Evolutionary conservation across 2,797 vertebrate species (phyloP).

Genomic region (Malacoraja senta): DNA sequence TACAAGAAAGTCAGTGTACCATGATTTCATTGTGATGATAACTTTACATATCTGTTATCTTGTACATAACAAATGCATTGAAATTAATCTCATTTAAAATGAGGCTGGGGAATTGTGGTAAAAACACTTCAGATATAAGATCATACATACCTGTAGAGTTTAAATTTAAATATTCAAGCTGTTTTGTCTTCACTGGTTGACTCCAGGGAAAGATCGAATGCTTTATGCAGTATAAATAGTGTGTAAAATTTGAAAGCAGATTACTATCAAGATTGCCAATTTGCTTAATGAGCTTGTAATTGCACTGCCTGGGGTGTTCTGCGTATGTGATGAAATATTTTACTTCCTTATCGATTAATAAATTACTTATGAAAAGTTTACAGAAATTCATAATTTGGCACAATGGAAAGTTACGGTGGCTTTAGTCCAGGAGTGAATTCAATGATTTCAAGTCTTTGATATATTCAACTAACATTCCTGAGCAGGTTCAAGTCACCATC

Average conservation of each 20-base stretch:
- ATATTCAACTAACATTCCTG: not conserved
- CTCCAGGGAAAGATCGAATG: not conserved
- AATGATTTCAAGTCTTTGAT: not conserved
- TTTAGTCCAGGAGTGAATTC: not conserved
- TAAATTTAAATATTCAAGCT: conserved; percentile 3
- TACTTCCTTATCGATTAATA: conserved; percentile 32
- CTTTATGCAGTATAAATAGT: conserved; percentile 2
- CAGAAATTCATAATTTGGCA: not conserved
- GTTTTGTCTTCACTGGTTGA: not conserved
- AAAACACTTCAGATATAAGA: not conserved
- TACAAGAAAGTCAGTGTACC: not conserved
- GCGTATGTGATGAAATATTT: conserved; percentile 14
- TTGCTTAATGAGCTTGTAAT: conserved; percentile 33
- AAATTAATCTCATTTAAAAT: conserved; percentile 3
- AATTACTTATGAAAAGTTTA: conserved; percentile 24
- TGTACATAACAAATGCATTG: not conserved
- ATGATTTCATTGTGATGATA: not conserved
- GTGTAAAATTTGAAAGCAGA: not conserved
- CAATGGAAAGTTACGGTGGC: conserved; percentile 29
- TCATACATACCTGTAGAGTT: not conserved
- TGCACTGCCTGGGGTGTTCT: conserved; percentile 18
- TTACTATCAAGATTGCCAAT: not conserved
- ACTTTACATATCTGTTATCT: not conserved
- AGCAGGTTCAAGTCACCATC: not conserved
- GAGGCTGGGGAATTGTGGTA: not conserved